phyloP scores from a whole-genome alignment of 1,140 invertebrate genomes.

The Holcopasites calliopsidis region DNA sequence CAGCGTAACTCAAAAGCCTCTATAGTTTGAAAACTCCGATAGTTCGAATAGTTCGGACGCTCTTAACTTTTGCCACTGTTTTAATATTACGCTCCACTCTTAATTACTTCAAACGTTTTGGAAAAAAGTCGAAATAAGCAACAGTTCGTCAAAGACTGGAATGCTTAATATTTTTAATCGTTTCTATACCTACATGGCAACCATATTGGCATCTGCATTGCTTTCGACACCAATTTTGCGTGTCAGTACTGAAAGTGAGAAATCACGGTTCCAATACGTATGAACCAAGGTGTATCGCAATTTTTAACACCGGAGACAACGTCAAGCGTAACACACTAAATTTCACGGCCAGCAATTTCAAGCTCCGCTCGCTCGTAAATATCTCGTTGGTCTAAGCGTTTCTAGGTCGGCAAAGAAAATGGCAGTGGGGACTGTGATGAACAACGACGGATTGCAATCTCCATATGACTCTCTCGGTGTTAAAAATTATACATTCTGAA shows the following conservation, averaged over 20 bases:
- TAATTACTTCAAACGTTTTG: no score
- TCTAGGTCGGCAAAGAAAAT: not conserved
- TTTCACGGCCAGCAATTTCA: not conserved
- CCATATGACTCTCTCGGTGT: not conserved
- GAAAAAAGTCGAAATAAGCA: no score
- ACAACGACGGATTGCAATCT: not conserved
- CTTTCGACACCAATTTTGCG: no score
- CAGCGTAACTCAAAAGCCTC: constrained; percentile 7
- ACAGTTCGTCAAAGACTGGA: no score
- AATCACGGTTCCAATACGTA: not conserved
- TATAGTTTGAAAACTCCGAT: not conserved
- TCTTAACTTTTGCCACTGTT: no score
- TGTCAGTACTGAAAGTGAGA: not conserved
- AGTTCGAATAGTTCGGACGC: not conserved
- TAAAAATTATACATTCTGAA: no score
- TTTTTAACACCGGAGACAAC: not conserved
- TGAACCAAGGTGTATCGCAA: not conserved
- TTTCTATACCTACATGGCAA: no score
- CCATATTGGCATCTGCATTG: no score
- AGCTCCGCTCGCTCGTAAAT: not conserved
- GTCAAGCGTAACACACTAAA: not conserved
- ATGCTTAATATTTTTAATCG: no score
- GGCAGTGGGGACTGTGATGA: not conserved
- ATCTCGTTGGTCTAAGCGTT: not conserved
- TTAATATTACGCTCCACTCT: not conserved